phyloP scores from a whole-genome alignment of 2,113 vertebrate species.

The Diphyllodes magnificus region DNA sequence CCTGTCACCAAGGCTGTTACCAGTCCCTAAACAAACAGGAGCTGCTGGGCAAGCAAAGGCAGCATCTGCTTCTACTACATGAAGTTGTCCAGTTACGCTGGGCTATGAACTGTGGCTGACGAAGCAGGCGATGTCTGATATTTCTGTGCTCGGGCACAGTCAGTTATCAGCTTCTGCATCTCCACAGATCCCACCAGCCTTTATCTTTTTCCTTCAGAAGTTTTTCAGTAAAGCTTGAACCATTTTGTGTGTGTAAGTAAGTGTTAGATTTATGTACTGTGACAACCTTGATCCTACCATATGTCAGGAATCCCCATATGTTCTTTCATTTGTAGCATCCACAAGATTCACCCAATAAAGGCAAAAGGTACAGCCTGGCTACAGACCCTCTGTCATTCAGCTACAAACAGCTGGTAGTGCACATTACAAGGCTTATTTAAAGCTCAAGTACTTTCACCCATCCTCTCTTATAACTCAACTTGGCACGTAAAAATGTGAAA shows the following conservation, averaged over 20 bases:
- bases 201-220: not conserved
- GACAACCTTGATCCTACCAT: not conserved
- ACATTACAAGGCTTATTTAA: conserved; percentile 22
- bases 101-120: not conserved
- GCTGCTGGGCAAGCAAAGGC: not conserved
- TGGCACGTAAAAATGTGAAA: conserved; percentile 21
- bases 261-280: not conserved
- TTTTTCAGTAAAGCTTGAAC: not conserved
- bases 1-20: not conserved
- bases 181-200: not conserved
- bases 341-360: not conserved
- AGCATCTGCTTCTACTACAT: not conserved
- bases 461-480: not conserved
- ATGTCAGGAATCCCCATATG: not conserved
- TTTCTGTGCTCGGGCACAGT: not conserved
- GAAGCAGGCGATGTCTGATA: not conserved
- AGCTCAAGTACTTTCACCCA: conserved; percentile 41
- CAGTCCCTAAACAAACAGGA: not conserved
- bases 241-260: not conserved
- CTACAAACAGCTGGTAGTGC: conserved; percentile 42
- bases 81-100: not conserved
- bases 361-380: not conserved
- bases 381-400: not conserved
- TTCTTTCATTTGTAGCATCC: not conserved
- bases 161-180: not conserved